Base-by-base conservation (phyloP, 1,140 invertebrate genomes). In the Diabrotica undecimpunctata region DNA sequence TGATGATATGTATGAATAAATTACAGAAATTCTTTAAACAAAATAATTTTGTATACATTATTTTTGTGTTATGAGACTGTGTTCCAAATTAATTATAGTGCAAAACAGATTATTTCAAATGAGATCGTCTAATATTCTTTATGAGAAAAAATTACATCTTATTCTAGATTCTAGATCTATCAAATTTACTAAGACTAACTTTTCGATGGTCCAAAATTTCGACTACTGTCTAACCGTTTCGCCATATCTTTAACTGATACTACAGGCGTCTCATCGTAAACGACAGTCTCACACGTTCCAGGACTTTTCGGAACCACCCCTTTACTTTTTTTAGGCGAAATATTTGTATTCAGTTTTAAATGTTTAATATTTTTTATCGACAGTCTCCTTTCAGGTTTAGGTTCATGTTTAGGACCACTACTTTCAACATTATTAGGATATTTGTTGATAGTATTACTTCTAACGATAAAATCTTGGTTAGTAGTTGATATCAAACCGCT, bases 401-500 rank as follows among this genome's bases (percentile, higher is more conserved):
- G 53, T 12, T 63, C 39, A 46, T 8, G 7, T 46, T 46, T 46
- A 46, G 39, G 1, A 10, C 11, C 39, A 60, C 70, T 58, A 41
- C 56, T 11, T 58, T 64, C 38, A 11, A 12, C 7, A 37, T 57
- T 14, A 8, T 8, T 10, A 11, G 12, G 36, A 9, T 63, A 7
- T 25, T 60, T 50, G 12, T 12, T 39, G 38, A 75, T 75, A 14
- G 72, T 70, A 61, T 72, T 71, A 73, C 79, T 85, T 72, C 80
- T 79, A 66, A 79, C 83, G 58, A 87, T 84, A 46, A 79, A 83
- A 69, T 83, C 78, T 12, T 80, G 80, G 79, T 92, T 92, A 41
- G 90, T 91, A 13, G 90, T 91, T 4, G 86, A 90, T 36, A 88
- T 80, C 65, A 91, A 79, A 72, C 83, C 84, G 25, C 83, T 83